A percentile compares a stretch with the other conserved stretches of the same genome.
Conservation (phyloP, 2,797 vertebrate species). For the Melanotaenia nigrans region DNA sequence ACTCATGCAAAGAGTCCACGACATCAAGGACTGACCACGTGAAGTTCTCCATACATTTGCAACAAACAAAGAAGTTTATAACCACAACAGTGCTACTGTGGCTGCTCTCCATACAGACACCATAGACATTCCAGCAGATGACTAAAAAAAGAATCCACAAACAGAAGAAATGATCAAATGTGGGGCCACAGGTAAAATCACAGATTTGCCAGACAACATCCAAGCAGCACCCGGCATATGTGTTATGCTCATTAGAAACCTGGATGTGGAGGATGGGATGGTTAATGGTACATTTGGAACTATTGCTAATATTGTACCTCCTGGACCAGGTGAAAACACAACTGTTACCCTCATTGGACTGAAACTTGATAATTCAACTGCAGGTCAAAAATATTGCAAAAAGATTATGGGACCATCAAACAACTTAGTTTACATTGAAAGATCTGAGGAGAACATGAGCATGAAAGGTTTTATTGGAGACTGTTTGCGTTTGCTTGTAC, state of each 20-base stretch:
- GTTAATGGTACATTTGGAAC: neutral
- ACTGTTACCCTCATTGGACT: neutral
- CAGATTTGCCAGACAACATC: neutral
- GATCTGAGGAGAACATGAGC: neutral
- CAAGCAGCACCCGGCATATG: neutral
- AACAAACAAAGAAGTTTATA: neutral
- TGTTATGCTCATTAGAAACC: neutral
- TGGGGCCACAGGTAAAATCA: neutral
- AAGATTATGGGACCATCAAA: neutral
- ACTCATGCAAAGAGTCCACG: no score
- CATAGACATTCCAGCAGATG: neutral
- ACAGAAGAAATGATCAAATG: neutral
- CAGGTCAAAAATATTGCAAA: neutral
- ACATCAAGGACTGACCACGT: neutral
- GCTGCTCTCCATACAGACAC: no score
- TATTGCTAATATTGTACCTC: neutral
- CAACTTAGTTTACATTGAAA: neutral
- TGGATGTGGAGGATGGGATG: neutral
- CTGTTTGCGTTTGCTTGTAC: constrained; percentile 1
- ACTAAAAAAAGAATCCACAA: neutral
- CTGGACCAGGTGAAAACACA: neutral
- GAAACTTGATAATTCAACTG: neutral
- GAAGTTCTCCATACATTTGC: neutral
- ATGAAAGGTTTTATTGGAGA: fast-evolving
- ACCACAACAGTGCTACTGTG: neutral